phyloP scores from a whole-genome alignment of 2,113 vertebrate genomes.

The Nannobrachium achirus region DNA sequence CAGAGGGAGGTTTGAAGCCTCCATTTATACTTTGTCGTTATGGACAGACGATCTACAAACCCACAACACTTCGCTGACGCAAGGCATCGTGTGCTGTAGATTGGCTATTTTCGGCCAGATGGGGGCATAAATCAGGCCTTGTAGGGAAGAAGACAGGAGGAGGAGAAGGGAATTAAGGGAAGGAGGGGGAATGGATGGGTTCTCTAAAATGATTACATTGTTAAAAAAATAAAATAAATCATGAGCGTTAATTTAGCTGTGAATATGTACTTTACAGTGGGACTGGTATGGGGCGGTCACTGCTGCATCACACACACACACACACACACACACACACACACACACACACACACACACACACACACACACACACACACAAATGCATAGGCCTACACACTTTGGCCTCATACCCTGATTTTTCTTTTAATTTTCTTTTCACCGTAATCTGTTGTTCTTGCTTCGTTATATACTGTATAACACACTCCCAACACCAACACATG shows the following conservation, averaged over 20 bases:
- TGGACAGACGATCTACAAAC: too few species aligned
- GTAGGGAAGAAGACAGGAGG: constrained; percentile 37
- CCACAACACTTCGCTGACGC: too few species aligned
- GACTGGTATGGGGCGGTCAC: constrained; percentile 18
- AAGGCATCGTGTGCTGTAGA: too few species aligned
- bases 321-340: constrained; percentile 29
- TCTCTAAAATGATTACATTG: too few species aligned
- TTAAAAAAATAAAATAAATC: too few species aligned
- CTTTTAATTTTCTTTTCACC: neutral
- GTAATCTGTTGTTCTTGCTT: too few species aligned
- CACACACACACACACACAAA: constrained; percentile 25
- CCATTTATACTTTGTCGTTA: too few species aligned
- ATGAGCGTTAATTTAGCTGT: too few species aligned
- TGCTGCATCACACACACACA: constrained; percentile 28
- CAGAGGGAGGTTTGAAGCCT: constrained; percentile 51
- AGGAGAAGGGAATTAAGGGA: constrained; percentile 20
- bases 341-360: constrained; percentile 4
- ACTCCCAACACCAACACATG: too few species aligned
- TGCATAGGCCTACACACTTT: neutral
- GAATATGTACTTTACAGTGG: neutral
- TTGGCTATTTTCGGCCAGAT: too few species aligned
- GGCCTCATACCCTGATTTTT: neutral
- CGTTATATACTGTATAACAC: too few species aligned
- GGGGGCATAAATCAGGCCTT: too few species aligned
- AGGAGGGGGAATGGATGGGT: constrained; percentile 36